Evolutionary conservation across 2,113 vertebrate genomes (phyloP).

Genomic region (Caretta caretta): DNA sequence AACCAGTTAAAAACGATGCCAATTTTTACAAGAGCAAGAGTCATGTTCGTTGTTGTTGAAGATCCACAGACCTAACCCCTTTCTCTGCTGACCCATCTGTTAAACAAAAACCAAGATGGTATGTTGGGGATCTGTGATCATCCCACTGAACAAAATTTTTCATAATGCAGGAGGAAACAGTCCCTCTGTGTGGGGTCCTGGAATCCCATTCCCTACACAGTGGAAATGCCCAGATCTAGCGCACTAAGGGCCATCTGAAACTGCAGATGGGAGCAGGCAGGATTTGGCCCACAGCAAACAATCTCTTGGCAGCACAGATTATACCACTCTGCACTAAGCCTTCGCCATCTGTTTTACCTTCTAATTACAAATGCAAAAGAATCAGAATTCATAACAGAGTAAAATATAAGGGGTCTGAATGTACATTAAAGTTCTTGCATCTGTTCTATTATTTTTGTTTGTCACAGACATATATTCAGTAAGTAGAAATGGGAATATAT

Average conservation of each 20-base stretch:
- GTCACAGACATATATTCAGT: background rate
- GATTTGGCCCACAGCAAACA: background rate
- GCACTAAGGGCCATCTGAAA: background rate
- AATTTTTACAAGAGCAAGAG: background rate
- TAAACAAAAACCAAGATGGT: background rate
- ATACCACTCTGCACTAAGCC: constrained; percentile 50
- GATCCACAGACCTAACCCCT: background rate
- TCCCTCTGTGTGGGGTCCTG: background rate
- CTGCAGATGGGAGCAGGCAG: background rate
- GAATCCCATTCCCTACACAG: background rate
- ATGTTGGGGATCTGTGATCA: background rate
- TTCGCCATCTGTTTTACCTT: constrained; percentile 63
- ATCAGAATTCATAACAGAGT: constrained; percentile 56
- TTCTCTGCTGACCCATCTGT: background rate
- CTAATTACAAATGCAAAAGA: constrained; percentile 65
- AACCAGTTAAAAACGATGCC: background rate
- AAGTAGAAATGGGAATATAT: constrained; percentile 3
- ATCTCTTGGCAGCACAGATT: constrained; percentile 41
- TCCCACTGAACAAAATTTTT: background rate
- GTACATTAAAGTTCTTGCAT: constrained; percentile 55
- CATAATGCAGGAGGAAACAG: background rate
- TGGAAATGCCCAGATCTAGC: background rate
- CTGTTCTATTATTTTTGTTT: constrained; percentile 34
- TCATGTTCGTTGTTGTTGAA: background rate
- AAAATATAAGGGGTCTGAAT: constrained; percentile 62